Conservation (phyloP, 2,888 invertebrate species). For the Criorhina ranunculi region DNA sequence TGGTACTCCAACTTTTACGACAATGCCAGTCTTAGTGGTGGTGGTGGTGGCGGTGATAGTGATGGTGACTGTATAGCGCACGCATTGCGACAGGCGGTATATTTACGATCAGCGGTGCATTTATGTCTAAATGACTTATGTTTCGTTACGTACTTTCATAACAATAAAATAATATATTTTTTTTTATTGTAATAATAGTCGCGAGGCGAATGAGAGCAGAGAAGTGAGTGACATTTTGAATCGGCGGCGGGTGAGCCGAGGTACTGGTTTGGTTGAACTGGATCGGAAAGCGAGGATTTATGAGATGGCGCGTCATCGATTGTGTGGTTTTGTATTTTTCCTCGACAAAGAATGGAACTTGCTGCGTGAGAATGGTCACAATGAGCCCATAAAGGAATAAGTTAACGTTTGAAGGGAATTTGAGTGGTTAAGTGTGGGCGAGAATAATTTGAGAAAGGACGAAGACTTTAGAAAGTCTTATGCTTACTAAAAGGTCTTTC, state of each 20-base stretch:
- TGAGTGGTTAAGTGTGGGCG: too few species aligned
- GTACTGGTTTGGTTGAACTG: neutral
- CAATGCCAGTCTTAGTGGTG: too few species aligned
- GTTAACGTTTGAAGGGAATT: too few species aligned
- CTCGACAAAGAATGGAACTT: neutral
- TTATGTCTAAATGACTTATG: conserved; percentile 72
- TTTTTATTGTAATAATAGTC: conserved; percentile 47
- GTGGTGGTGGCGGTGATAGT: conserved; percentile 2
- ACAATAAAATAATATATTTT: conserved; percentile 66
- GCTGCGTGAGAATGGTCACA: neutral
- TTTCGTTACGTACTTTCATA: conserved; percentile 56
- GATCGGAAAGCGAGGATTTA: conserved; percentile 17
- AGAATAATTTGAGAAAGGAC: too few species aligned
- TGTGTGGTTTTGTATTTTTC: conserved; percentile 2
- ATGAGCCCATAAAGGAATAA: neutral
- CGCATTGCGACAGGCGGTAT: conserved; percentile 59
- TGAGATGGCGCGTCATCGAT: conserved; percentile 35
- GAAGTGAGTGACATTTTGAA: conserved; percentile 17
- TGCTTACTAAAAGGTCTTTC: too few species aligned
- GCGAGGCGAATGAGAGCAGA: conserved; percentile 4
- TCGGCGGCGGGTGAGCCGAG: conserved; percentile 14
- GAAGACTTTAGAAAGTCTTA: too few species aligned
- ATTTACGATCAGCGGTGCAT: conserved; percentile 63
- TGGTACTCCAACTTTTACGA: neutral
- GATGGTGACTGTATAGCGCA: conserved; percentile 27